Conservation (phyloP, 2,888 invertebrate genomes). For the Syrphus vitripennis region DNA sequence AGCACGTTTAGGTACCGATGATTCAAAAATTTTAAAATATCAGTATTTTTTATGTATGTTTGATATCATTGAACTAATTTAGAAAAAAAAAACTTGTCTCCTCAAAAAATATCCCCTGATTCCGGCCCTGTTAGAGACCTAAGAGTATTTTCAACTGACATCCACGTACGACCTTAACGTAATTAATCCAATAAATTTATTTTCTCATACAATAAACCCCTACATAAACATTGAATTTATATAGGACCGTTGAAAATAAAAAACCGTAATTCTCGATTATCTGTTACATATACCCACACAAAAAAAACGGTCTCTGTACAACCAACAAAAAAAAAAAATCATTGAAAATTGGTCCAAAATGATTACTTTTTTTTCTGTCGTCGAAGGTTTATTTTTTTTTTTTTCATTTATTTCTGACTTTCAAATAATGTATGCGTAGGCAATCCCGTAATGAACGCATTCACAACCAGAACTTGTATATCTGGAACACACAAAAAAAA, state of each 20-base stretch:
- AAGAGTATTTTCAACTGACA: slow-evolving; percentile 64
- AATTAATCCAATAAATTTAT: slow-evolving; percentile 70
- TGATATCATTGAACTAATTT: too few relatives aligned
- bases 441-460: slow-evolving; percentile 63
- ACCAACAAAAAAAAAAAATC: slow-evolving; percentile 3
- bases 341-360: slow-evolving; percentile 46
- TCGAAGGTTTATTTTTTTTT: slow-evolving; percentile 7
- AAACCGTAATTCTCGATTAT: slow-evolving; percentile 66
- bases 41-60: too few relatives aligned
- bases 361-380: not conserved
- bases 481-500: slow-evolving; percentile 40
- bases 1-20: too few relatives aligned
- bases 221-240: not conserved
- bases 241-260: not conserved
- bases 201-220: slow-evolving; percentile 60
- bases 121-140: not conserved
- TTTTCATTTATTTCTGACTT: slow-evolving; percentile 49
- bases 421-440: slow-evolving; percentile 69
- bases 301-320: not conserved
- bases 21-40: too few relatives aligned
- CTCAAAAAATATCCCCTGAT: not conserved
- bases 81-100: too few relatives aligned
- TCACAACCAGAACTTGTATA: slow-evolving; percentile 60
- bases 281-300: slow-evolving; percentile 59
- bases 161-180: slow-evolving; percentile 67